Evolutionary conservation across 1,140 invertebrate genomes (phyloP).

Genomic region (Pseudomyrmex pallidus): DNA sequence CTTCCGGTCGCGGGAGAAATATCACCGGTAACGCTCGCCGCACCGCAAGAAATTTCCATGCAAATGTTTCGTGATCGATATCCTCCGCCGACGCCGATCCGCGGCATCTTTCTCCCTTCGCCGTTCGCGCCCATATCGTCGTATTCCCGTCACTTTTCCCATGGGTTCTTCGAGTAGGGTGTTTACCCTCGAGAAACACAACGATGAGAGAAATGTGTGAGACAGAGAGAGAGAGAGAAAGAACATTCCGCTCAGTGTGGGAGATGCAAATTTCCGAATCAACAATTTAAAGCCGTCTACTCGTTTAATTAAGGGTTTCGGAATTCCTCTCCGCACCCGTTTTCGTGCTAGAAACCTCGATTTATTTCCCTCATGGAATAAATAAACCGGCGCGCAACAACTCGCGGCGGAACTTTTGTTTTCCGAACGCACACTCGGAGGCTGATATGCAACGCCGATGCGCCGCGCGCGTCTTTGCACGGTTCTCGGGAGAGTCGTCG

Average conservation of each 20-base stretch:
- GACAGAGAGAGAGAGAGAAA: not conserved
- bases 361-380: constrained; percentile 25
- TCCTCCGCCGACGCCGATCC: constrained; percentile 30
- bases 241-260: constrained; percentile 10
- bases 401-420: not conserved
- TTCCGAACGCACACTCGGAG: too few relatives aligned
- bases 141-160: constrained; percentile 43
- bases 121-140: constrained; percentile 16
- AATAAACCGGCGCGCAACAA: constrained; percentile 30
- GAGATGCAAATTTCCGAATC: constrained; percentile 56
- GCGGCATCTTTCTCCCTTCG: constrained; percentile 8
- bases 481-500: not conserved
- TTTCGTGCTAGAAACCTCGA: constrained; percentile 25
- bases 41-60: constrained; percentile 53
- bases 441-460: too few relatives aligned
- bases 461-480: not conserved
- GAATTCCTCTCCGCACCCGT: constrained; percentile 24
- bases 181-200: constrained; percentile 41
- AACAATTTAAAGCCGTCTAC: constrained; percentile 49
- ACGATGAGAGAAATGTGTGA: too few relatives aligned
- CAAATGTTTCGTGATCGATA: constrained; percentile 60
- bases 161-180: constrained; percentile 10
- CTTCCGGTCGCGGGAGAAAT: constrained; percentile 33
- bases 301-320: constrained; percentile 55
- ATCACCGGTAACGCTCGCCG: not conserved